Evolutionary conservation across 1,140 invertebrate species (phyloP).

Genomic region (Drosophila pandora): DNA sequence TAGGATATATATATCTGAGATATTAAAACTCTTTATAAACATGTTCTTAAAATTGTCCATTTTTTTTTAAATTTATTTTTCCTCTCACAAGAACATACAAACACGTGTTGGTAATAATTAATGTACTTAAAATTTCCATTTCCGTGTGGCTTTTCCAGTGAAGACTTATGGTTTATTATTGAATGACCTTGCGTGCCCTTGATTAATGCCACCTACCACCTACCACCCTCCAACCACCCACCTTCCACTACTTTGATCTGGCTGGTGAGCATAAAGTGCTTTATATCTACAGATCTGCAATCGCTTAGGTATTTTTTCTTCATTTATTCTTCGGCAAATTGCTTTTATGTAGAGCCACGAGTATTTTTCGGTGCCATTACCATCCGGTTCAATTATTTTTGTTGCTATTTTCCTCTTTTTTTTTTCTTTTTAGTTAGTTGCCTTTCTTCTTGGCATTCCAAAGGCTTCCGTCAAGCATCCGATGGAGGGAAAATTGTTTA

Average conservation of each 20-base stretch:
- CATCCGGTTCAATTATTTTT: conserved; percentile 63
- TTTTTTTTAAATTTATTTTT: neutral
- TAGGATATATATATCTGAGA: neutral
- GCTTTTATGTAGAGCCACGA: conserved; percentile 66
- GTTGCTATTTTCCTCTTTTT: conserved; percentile 10
- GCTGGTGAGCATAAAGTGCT: conserved; percentile 63
- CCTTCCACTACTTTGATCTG: conserved; percentile 64
- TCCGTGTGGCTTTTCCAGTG: conserved; percentile 13
- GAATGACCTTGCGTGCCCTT: conserved; percentile 60
- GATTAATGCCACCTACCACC: conserved; percentile 49
- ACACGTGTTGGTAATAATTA: conserved; percentile 22
- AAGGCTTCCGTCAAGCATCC: conserved; percentile 63
- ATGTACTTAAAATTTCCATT: conserved; percentile 13
- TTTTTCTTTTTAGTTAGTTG: conserved; percentile 4
- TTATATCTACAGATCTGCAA: conserved; percentile 60
- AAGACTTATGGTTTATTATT: conserved; percentile 36
- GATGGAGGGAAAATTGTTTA: conserved; percentile 64
- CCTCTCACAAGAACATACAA: neutral
- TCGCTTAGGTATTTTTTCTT: conserved; percentile 15
- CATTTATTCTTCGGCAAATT: conserved; percentile 35
- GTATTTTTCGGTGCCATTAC: conserved; percentile 57
- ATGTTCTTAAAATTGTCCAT: neutral
- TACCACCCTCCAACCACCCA: neutral
- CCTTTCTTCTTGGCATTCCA: conserved; percentile 47
- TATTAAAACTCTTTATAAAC: neutral